Percentiles rank a stretch among this genome's conserved stretches.
Conservation (phyloP, 2,113 vertebrate genomes). For the Sebastes schlegelii region DNA sequence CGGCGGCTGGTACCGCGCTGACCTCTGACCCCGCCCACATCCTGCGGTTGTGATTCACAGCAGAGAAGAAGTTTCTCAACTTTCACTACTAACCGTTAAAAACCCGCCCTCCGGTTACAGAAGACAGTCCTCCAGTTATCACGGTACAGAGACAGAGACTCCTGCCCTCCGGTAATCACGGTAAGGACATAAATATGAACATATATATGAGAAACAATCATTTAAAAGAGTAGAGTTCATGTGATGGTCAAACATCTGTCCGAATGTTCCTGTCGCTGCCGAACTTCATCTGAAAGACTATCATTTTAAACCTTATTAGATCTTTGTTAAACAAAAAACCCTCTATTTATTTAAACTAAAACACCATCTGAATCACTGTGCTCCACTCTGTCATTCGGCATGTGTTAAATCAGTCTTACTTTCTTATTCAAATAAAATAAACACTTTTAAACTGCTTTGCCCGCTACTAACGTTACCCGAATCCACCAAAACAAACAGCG, state of each 20-base stretch:
- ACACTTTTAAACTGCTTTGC: background rate
- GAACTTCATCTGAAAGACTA: background rate
- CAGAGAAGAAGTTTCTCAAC: background rate
- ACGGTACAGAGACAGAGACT: too few species aligned
- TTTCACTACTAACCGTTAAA: background rate
- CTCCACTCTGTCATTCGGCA: background rate
- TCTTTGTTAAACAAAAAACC: fast-evolving
- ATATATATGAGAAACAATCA: too few species aligned
- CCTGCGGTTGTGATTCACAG: background rate
- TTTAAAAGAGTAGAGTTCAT: too few species aligned
- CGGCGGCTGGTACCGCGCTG: background rate
- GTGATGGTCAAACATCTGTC: background rate
- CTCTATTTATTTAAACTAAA: too few species aligned
- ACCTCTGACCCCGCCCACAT: conserved; percentile 4
- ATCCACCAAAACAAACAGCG: background rate
- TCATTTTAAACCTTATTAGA: fast-evolving
- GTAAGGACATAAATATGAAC: too few species aligned
- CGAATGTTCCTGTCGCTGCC: background rate
- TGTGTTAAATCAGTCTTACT: background rate
- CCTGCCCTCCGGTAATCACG: too few species aligned
- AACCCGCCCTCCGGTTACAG: too few species aligned
- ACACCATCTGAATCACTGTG: fast-evolving
- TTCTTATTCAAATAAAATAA: background rate
- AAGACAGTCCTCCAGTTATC: too few species aligned
- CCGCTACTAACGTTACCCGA: background rate